These are phyloP conservation scores for Baccha elongata DNA, from an alignment of 2,888 invertebrate species.

Conservation along the genomic window DNA sequence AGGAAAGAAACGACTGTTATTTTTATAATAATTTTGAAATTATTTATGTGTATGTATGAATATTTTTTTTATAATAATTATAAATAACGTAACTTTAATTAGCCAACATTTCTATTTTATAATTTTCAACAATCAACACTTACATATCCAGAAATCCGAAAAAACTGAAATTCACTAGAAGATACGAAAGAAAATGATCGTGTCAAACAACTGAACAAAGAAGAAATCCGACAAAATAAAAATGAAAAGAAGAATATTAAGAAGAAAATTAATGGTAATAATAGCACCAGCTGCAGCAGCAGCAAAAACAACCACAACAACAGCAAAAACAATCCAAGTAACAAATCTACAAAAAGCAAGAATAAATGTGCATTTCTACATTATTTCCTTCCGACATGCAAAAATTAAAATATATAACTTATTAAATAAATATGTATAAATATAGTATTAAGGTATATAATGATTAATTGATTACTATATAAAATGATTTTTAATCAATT, in stretches of 20 bases:
- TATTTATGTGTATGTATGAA: background rate
- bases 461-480: too few relatives aligned
- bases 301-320: conserved; percentile 29
- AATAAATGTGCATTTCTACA: conserved; percentile 71
- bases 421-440: conserved; percentile 3
- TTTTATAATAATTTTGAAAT: background rate
- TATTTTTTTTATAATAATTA: too few relatives aligned
- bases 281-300: conserved; percentile 16
- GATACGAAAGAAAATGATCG: conserved; percentile 71
- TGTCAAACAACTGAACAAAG: conserved; percentile 65
- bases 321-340: conserved; percentile 34
- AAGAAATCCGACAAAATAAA: conserved; percentile 56
- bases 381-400: conserved; percentile 68
- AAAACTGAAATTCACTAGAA: conserved; percentile 67
- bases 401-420: conserved; percentile 49
- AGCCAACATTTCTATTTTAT: conserved; percentile 17
- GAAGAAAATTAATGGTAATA: conserved; percentile 46
- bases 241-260: conserved; percentile 60
- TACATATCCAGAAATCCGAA: conserved; percentile 48
- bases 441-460: background rate
- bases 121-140: background rate
- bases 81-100: background rate
- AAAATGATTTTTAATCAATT: too few relatives aligned
- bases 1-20: conserved; percentile 29
- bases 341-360: conserved; percentile 61